Percentiles rank a stretch among this genome's conserved stretches.
phyloP scores from a whole-genome alignment of 2,797 vertebrate genomes.

The Sparus aurata region DNA sequence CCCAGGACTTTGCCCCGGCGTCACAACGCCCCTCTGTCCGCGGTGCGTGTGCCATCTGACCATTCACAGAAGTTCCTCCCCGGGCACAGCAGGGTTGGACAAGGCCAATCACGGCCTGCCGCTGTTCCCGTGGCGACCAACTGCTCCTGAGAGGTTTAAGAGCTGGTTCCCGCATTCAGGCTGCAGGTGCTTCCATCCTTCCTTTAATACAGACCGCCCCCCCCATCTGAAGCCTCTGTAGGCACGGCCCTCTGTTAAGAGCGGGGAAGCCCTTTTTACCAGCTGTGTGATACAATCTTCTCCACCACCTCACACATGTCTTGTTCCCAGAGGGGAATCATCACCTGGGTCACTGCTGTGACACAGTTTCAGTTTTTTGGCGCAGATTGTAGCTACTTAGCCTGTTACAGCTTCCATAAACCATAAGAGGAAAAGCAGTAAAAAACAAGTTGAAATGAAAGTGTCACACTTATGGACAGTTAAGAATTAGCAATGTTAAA shows the following conservation, averaged over 20 bases:
- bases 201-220: conserved; percentile 27
- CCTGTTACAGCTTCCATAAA: neutral
- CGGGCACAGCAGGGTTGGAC: conserved; percentile 73
- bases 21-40: conserved; percentile 12
- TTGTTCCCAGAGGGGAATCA: conserved; percentile 12
- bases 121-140: conserved; percentile 74
- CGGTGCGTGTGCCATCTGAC: conserved; percentile 41
- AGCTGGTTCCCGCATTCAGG: conserved; percentile 75
- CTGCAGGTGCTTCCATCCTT: conserved; percentile 73
- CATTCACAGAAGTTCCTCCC: conserved; percentile 59
- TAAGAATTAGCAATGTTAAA: neutral
- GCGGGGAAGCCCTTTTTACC: conserved; percentile 42
- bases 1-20: conserved; percentile 14
- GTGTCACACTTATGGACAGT: neutral
- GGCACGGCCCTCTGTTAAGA: conserved; percentile 42
- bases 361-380: neutral
- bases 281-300: conserved; percentile 39
- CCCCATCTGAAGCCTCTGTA: conserved; percentile 41
- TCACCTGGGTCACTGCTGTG: neutral
- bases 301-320: conserved; percentile 34
- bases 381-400: neutral
- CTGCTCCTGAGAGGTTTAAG: conserved; percentile 65
- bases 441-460: neutral
- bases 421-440: neutral
- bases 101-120: conserved; percentile 59